Evolutionary conservation across 2,797 vertebrate genomes (phyloP), one percentile per base, ranked within the genome.

Genomic region (Mus minutoides): DNA sequence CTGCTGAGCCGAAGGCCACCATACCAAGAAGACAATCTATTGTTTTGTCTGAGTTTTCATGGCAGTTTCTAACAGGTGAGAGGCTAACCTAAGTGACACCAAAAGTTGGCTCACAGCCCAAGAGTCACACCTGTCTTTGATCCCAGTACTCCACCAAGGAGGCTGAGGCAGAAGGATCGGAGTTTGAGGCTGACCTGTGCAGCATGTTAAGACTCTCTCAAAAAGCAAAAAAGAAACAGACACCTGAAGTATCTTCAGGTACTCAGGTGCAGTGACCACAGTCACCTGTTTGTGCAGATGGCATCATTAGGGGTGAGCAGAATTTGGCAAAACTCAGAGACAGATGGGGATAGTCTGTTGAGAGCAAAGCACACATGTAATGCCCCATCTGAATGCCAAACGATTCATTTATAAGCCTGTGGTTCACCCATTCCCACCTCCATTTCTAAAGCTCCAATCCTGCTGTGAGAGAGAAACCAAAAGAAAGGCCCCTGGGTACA

Each of bases 401-500:
- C 4, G 7, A 5, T 3, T 58, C 40, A 6, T 3, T 1, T 6
- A 26, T 46, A 60, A 3, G 49, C 3, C 56, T 34, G 34, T 0
- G 2, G 10, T 54, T 10, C 10, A 3, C 77, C 9, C 19, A 21
- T 21, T 80, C 75, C 17, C 62, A 31, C 40, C 8, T 14, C 64
- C 34, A 14, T 54, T 40, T 43, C 56, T 54, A 40, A 84, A 58
- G 14, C 19, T 54, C 69, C 40, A 14, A 7, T 2, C 34, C 43
- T n/a, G 4, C 46, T 5, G 6, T 46, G 3, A 46, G 52, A 79
- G 49, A 93, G 49, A 88, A 34, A 24, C 8, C 6, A 43, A 79
- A 52, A 43, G 7, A 11, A 75, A n/a, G 16, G 11, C 34, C 31
- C 46, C 43, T n/a, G 0, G 0, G 14, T 31, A 7, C 2, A 9